These are phyloP conservation scores for Porites lutea DNA, from an alignment of 64 coral and sea anemone species.

Conservation along the genomic window DNA sequence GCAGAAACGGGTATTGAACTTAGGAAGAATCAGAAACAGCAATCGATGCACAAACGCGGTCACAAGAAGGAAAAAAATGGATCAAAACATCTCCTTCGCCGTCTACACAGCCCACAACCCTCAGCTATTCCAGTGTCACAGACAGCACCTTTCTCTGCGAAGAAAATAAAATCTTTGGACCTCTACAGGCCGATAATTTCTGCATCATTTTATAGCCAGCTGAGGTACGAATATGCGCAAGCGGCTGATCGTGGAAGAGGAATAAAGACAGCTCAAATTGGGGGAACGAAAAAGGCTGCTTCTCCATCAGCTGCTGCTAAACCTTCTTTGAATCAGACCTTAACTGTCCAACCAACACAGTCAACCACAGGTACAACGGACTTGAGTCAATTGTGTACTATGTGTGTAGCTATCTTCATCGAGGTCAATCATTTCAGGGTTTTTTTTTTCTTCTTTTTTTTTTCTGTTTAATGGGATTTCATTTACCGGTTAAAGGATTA, in stretches of 20 bases:
- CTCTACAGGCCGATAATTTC: too few species aligned
- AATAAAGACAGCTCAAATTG: background rate
- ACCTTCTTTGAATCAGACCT: background rate
- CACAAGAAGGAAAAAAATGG: background rate
- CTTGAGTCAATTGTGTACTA: too few species aligned
- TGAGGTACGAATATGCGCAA: background rate
- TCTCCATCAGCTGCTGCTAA: background rate
- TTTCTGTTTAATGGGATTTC: too few species aligned
- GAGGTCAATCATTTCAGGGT: too few species aligned
- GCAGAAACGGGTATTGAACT: background rate
- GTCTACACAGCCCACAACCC: background rate
- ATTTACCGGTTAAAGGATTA: too few species aligned
- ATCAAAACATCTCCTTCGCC: background rate
- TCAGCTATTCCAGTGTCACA: background rate
- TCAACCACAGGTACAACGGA: background rate
- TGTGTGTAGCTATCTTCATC: too few species aligned
- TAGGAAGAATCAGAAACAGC: background rate
- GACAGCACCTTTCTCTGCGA: background rate
- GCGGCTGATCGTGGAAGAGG: background rate
- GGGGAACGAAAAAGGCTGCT: background rate
- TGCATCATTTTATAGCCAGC: too few species aligned
- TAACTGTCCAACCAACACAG: background rate
- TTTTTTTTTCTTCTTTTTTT: too few species aligned
- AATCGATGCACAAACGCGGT: background rate
- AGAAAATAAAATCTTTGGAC: too few species aligned